Evolutionary conservation across 53 echinoderm and acorn worm species (phyloP), one percentile per base, ranked within the genome.

Genomic region (Holothuria leucospilota): DNA sequence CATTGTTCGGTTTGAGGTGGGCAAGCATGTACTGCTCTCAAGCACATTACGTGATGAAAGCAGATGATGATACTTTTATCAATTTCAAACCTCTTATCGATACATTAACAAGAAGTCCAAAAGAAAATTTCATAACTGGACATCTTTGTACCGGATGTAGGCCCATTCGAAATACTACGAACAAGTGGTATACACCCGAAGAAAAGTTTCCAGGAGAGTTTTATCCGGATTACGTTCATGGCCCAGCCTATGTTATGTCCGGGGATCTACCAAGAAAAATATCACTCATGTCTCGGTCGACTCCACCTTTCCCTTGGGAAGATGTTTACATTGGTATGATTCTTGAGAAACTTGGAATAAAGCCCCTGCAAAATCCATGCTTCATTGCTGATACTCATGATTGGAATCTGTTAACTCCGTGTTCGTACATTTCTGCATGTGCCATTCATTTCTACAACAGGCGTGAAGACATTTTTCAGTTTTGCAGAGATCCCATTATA

Each of bases 1-100:
- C 93, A 23, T 41, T 93, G 21, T 88, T 91, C 87, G 93, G 88
- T 21, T 78, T 93, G 88, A 88, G 88, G 59, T 93, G 93, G 93
- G 90, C 91, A 13, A 71, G 60, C 29, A 49, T 77, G n/a, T 91
- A 88, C 82, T 93, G 93, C 34, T 65, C 85, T 12, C 85, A 93
- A 26, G 93, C 93, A 21, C 14, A 82, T 34, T 82, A 82, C 26
- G 40, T 82, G 21, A 29, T 82, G 30, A 82, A 82, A 46, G 88
- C 91, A 12, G 93, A 93, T 15, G 93, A 93, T 39, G 93, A 93
- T 29, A 87, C 90, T 81, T 85, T 79, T 13, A 77, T 93, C 27
- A 64, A 67, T 59, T 84, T 71, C 25, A 78, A 39, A 20, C 89
- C 82, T 40, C 23, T 89, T 15, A 29, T 92, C 20, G 46, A 40